These are phyloP conservation scores for Uloborus diversus DNA, from an alignment of 1,140 invertebrate species.

Conservation along the genomic window DNA sequence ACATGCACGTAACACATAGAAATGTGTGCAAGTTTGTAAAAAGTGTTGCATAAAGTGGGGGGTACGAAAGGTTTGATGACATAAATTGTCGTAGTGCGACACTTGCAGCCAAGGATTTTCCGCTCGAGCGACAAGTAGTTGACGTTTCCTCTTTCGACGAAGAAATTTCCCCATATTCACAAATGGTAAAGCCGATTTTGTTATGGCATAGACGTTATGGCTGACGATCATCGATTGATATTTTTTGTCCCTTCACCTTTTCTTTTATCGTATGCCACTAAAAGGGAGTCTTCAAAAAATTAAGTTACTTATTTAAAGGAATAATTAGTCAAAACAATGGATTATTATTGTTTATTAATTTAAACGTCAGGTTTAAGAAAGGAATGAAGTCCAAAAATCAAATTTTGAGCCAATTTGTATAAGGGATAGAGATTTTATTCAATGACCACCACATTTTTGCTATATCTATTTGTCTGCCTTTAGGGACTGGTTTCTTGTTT, in stretches of 20 bases:
- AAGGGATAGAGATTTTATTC: no score
- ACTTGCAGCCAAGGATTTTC: slow-evolving; percentile 36
- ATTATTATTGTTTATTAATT: no score
- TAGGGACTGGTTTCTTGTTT: no score
- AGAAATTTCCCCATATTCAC: slow-evolving; percentile 2
- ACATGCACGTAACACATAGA: neutral
- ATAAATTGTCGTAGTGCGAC: slow-evolving; percentile 34
- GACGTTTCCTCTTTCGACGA: slow-evolving; percentile 13
- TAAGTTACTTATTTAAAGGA: no score
- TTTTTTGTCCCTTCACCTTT: neutral
- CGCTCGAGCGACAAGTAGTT: slow-evolving; percentile 36
- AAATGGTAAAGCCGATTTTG: slow-evolving; percentile 27
- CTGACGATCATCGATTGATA: neutral
- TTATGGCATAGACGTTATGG: slow-evolving; percentile 27
- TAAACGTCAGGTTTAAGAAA: no score
- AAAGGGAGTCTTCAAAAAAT: no score
- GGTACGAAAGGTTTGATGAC: slow-evolving; percentile 22
- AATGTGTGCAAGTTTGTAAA: neutral
- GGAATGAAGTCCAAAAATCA: no score
- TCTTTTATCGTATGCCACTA: no score
- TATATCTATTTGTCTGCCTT: no score
- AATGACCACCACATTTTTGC: no score
- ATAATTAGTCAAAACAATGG: no score
- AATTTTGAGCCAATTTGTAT: no score
- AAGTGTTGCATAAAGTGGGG: neutral